Evolutionary conservation across 2,888 invertebrate species (phyloP).

Genomic region (Callinectes sapidus): DNA sequence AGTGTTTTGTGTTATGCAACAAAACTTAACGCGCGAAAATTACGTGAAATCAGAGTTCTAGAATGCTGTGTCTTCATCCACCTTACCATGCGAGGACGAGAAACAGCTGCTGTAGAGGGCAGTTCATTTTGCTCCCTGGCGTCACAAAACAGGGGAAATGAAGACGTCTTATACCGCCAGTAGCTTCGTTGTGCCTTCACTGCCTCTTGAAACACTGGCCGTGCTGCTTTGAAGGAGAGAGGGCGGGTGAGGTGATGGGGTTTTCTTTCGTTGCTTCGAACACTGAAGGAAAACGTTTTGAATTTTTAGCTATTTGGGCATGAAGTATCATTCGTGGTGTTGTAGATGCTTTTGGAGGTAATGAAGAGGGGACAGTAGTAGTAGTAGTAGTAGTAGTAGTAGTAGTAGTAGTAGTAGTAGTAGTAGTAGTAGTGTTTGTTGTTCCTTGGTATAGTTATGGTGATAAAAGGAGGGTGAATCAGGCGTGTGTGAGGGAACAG

Average conservation of each 20-base stretch:
- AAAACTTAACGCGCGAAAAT: too few relatives aligned
- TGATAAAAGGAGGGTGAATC: neutral
- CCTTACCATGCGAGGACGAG: neutral
- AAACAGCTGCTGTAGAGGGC: neutral
- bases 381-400: conserved; percentile 10
- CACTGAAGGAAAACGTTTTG: neutral
- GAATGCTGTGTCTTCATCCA: neutral
- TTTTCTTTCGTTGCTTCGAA: neutral
- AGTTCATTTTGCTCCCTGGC: neutral
- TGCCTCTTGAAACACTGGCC: neutral
- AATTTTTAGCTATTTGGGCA: neutral
- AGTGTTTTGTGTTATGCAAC: too few relatives aligned
- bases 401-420: neutral
- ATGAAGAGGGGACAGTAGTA: neutral
- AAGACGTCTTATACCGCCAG: neutral
- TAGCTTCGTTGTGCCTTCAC: neutral
- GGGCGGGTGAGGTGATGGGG: neutral
- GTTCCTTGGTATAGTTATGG: neutral
- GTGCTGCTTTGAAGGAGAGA: neutral
- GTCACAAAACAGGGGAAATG: neutral
- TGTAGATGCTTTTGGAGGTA: neutral
- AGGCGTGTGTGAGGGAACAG: neutral
- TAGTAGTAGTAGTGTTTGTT: neutral
- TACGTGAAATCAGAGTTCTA: too few relatives aligned
- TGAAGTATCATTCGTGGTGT: neutral